These are phyloP conservation scores for Ictalurus furcatus DNA, from an alignment of 2,113 vertebrate genomes.

Conservation along the genomic window DNA sequence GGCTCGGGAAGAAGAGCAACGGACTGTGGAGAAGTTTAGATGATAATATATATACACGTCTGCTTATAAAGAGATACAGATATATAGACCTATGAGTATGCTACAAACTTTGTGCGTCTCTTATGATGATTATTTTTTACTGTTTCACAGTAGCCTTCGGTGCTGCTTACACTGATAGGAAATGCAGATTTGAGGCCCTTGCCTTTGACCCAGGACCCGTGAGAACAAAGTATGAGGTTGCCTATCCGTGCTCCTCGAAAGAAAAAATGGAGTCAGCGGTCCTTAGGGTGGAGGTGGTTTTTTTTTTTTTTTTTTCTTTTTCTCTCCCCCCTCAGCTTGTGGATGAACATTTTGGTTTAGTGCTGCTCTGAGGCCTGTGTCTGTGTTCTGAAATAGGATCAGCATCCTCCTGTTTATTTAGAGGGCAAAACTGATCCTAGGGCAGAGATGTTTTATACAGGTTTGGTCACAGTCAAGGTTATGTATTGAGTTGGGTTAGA, in stretches of 20 bases:
- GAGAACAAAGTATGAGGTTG: conserved; percentile 21
- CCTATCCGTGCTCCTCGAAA: not conserved
- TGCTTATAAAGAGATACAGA: conserved; percentile 77
- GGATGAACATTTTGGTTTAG: not conserved
- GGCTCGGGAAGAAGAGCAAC: conserved; percentile 19
- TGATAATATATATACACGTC: conserved; percentile 66
- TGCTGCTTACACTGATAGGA: conserved; percentile 16
- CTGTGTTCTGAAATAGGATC: not conserved
- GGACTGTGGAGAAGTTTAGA: conserved; percentile 38
- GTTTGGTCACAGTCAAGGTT: not conserved
- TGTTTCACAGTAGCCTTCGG: conserved; percentile 57
- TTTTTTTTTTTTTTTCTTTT: not conserved
- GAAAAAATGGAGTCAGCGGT: not conserved
- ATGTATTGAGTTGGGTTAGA: not conserved
- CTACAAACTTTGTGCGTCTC: conserved; percentile 24
- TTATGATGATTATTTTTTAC: conserved; percentile 63
- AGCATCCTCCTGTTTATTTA: not conserved
- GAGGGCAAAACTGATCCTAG: not conserved
- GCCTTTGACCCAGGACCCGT: conserved; percentile 19
- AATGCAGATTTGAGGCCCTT: conserved; percentile 19
- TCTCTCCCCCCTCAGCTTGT: not conserved
- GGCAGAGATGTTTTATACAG: not conserved
- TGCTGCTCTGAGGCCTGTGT: not conserved
- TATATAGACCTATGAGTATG: conserved; percentile 56
- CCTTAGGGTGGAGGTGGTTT: not conserved